Evolutionary conservation across 2,113 vertebrate species (phyloP), one percentile per base, ranked within the genome.

Genomic region (Albula glossodonta): DNA sequence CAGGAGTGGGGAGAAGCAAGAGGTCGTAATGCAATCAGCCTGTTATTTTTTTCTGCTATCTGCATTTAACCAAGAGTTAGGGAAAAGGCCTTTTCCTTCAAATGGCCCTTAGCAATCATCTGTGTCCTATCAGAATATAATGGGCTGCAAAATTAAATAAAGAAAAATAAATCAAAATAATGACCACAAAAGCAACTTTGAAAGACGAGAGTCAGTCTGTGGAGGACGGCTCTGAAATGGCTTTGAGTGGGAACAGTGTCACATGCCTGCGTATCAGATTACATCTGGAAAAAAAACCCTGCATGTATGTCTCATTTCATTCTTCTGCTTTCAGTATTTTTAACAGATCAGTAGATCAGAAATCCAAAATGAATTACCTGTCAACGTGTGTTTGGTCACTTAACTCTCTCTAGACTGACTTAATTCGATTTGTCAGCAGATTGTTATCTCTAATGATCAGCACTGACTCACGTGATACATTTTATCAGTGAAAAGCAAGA

Each of bases 21-120:
- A 15, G 9, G 60, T 66, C 15, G 52, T 85, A 80, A 85, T 85
- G 78, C 19, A 78, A 57, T 85, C 78, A 84, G 83, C 8, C 31
- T 41, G 31, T 25, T 77, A 41, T 31, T 78, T 53, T 60, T 51
- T 9, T 53, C 77, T 48, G 60, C 31, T 70, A 79, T 57, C n/a
- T n/a, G 5, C 51, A 77, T 82, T 60, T 82, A 66, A 60, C 31
- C 31, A 57, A 51, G 22, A 83, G 52, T 56, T 31, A 74, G 70
- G 8, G 70, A 22, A 31, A 74, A 8, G n/a, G 70, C 60, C 31
- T 41, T 66, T 9, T 19, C 79, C 6, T 22, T 70, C 53, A 77
- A 70, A 77, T 49, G 41, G 57, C 22, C 9, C 4, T 51, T n/a
- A 2, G 31, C 10, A 22, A 51, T 81, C 51, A 19, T 52, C 79